Conservation (phyloP, 1,140 invertebrate species). For the Brevipalpus yothersi region DNA sequence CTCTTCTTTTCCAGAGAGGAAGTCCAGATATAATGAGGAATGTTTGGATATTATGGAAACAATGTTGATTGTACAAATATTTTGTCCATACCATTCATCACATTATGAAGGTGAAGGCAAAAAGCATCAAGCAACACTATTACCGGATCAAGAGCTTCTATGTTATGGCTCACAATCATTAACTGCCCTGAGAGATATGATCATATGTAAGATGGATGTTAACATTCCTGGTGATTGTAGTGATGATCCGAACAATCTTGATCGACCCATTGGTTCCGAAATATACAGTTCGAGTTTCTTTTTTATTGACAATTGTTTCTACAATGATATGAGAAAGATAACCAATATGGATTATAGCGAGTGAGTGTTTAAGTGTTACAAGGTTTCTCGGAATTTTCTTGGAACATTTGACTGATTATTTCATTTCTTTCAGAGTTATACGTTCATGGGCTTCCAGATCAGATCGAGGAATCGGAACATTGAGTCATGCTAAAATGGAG, state of each 20-base stretch:
- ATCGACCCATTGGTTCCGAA: conserved; percentile 25
- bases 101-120: neutral
- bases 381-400: neutral
- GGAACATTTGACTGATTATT: neutral
- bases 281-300: conserved; percentile 44
- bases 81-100: conserved; percentile 3
- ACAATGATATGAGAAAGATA: conserved; percentile 36
- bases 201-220: conserved; percentile 37
- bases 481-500: conserved; percentile 33
- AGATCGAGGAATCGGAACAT: conserved; percentile 25
- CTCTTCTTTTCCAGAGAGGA: neutral
- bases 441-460: conserved; percentile 31
- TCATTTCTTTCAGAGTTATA: conserved; percentile 20
- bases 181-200: conserved; percentile 34
- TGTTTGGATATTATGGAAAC: neutral
- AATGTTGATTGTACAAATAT: conserved; percentile 11
- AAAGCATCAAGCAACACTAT: neutral
- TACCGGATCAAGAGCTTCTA: conserved; percentile 25
- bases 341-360: conserved; percentile 35
- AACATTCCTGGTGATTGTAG: conserved; percentile 33
- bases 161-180: conserved; percentile 35
- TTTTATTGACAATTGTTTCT: conserved; percentile 50
- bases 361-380: conserved; percentile 13
- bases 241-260: conserved; percentile 23
- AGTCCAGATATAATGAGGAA: neutral